Evolutionary conservation across 2,888 invertebrate genomes (phyloP), one percentile per base, ranked within the genome.

Genomic region (Eupithecia tripunctaria): DNA sequence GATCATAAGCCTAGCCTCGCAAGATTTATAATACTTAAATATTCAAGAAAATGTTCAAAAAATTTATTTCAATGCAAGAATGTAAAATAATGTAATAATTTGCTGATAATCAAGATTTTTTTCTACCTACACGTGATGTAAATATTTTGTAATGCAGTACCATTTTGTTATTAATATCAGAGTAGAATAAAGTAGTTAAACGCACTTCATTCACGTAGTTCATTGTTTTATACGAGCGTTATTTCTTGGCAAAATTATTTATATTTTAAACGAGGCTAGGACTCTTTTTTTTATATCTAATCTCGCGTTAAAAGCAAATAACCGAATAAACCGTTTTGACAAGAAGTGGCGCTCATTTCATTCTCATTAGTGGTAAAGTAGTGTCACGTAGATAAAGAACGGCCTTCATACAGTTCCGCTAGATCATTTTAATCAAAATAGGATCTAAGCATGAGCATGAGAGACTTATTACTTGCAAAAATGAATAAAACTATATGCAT

Each of bases 1-100:
- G 36, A 27, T 67, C 18, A 69, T 67, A 56, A 60, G 32, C 14
- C 25, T 74, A 60, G 41, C 60, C 21, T 70, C 64, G 51, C 47
- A 47, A 60, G 67, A 67, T 36, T 63, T 56, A 5, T 56, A 56
- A 56, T 56, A 10, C 21, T 47, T 47, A 8, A 36, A 1, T 38
- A 56, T 36, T 36, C 29, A 64, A 68, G 51, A 47, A 32, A 43
- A 66, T 41, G 7, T 68, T 29, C 71, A 68, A 67, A 41, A 32
- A 41, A 27, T 0, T 41, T 41, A 7, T 47, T 47, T n/a, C 2
- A n/a, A 21, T 21, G 10, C 47, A 56, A 56, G 56, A 56, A 38
- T 36, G 36, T 36, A 36, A 5, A 36, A 36, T 5, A 36, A 36
- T 36, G 5, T 36, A 36, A 29, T 29, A 4, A 29, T 29, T 29